Evolutionary conservation across 2,113 vertebrate genomes (phyloP).

Genomic region (Antigone vipio): DNA sequence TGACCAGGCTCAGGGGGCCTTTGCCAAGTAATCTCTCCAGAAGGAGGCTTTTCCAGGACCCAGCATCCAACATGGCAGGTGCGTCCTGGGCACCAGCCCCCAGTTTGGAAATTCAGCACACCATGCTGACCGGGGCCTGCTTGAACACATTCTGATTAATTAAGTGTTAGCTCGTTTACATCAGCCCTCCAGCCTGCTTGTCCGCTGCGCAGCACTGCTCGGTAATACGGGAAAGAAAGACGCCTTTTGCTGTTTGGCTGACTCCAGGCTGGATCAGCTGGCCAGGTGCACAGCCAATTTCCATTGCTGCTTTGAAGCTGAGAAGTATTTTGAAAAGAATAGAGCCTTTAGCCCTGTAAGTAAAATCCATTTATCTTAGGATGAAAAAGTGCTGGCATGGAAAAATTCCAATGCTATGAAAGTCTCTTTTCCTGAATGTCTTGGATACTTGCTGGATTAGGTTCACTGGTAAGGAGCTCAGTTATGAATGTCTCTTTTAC

Average conservation of each 20-base stretch:
- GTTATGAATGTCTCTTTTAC: constrained; percentile 66
- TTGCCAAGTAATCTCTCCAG: background rate
- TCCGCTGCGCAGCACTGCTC: background rate
- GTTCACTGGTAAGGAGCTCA: constrained; percentile 27
- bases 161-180: background rate
- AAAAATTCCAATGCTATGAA: constrained; percentile 61
- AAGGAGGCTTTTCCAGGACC: background rate
- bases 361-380: constrained; percentile 69
- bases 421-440: constrained; percentile 57
- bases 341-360: constrained; percentile 53
- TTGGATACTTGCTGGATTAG: constrained; percentile 46
- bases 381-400: constrained; percentile 63
- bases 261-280: constrained; percentile 55
- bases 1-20: background rate
- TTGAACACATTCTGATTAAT: background rate
- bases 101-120: background rate
- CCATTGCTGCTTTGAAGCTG: constrained; percentile 60
- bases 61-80: fast-evolving
- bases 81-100: background rate
- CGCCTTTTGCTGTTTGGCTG: constrained; percentile 51
- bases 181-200: background rate
- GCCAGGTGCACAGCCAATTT: constrained; percentile 61
- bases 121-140: background rate
- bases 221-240: background rate
- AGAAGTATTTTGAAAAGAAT: constrained; percentile 68